These are phyloP conservation scores for Macaca mulatta DNA, from an alignment of 2,113 vertebrate genomes.

Conservation along the genomic window DNA sequence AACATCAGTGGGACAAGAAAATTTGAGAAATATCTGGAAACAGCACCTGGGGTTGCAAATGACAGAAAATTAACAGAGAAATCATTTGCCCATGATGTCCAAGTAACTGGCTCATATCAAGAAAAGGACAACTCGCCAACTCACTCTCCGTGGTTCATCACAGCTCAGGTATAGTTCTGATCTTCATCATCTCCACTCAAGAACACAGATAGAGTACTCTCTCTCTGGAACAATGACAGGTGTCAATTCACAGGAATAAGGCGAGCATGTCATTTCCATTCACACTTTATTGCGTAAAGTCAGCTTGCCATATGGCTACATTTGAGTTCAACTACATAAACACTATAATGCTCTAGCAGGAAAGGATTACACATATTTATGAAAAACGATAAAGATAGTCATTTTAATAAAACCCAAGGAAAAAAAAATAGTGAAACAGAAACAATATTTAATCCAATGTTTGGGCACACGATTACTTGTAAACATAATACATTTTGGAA, in stretches of 20 bases:
- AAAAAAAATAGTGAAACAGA: not conserved
- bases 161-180: not conserved
- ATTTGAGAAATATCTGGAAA: constrained; percentile 43
- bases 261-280: not conserved
- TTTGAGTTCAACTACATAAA: not conserved
- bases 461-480: not conserved
- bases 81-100: not conserved
- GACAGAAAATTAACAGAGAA: not conserved
- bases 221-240: not conserved
- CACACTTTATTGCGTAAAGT: not conserved
- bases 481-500: not conserved
- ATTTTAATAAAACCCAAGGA: not conserved
- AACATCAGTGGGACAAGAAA: not conserved
- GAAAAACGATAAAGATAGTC: not conserved
- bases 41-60: not conserved
- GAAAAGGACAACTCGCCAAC: not conserved
- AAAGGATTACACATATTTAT: not conserved
- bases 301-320: not conserved
- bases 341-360: not conserved
- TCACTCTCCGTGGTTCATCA: not conserved
- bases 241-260: not conserved
- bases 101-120: not conserved
- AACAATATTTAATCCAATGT: not conserved
- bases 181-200: not conserved
- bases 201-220: not conserved